Base-by-base conservation (phyloP, 2,888 invertebrate genomes). In the Mythimna pallens region DNA sequence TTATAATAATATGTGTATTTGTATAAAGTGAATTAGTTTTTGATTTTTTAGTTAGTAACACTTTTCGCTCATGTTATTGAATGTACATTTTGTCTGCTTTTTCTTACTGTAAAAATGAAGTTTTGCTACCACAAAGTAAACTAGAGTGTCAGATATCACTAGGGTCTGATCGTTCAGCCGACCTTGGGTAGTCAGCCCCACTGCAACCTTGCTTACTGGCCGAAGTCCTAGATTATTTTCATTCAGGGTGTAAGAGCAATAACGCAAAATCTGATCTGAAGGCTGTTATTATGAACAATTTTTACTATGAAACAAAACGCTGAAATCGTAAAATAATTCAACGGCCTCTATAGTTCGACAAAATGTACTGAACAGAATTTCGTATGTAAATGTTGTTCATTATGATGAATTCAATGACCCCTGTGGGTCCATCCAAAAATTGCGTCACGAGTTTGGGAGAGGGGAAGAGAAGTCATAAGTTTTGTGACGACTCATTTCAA, bases 11-110 rank as follows among this genome's bases (percentile, higher is more conserved):
- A 65, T 82, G 70, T 71, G 70, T 78, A 78, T 78, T 78, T 82
- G 76, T 86, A 83, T 83, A 85, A 75, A 85, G 63, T 76, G 71
- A 59, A 73, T 76, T 61, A 59, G 70, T 61, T 80, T 71, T 76
- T 76, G 70, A 76, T 55, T 85, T 80, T 61, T 76, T 72, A 43
- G 52, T 59, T 7, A 55, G 25, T 70, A 72, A 61, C 65, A 54
- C 34, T 77, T 43, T 64, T 78, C 59, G 64, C 71, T 70, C 25
- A 62, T 70, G 57, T 62, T 68, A 73, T 58, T 69, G 52, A 68
- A 63, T 73, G 61, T 67, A 61, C 8, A 64, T 78, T 75, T 74
- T 82, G 64, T 71, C 59, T 52, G 73, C 70, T 71, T 78, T 67
- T 40, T 47, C 20, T 70, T 65, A 54, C 17, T n/a, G 52, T 72